Base-by-base conservation (phyloP, 2,113 vertebrate species). In the Phalacrocorax aristotelis region DNA sequence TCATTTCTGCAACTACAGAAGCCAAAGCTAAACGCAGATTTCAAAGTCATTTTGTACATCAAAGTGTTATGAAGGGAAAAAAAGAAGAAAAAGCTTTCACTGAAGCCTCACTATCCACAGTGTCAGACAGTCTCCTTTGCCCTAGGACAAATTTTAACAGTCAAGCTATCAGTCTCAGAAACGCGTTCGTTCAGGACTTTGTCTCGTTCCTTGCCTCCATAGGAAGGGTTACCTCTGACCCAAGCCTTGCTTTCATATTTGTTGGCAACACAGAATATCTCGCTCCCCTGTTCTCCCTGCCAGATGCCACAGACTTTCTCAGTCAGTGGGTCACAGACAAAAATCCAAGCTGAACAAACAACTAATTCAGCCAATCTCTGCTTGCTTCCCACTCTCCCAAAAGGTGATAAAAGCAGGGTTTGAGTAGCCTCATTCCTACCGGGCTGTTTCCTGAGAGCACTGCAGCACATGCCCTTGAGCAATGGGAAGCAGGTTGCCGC, bases 361-460 rank as follows among this genome's bases (percentile, higher is more conserved):
- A 42, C 38, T 32, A 11, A 36, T 58, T 55, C 2, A 2, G 26
- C 11, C 7, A 8, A 40, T 34, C 0, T 0, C n/a, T 55, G 27
- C 44, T 61, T 79, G 34, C 54, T 54, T 60, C 54, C 44, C 19
- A 19, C 57, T 58, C 72, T 62, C 42, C 27, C 9, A 23, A 64
- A 52, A 71, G 30, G 46, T 30, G 48, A 46, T 32, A 57, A 66
- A 19, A 9, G 32, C 20, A 36, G 26, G n/a, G 36, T n/a, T 40
- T 51, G 25, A 87, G 57, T 4, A 58, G 64, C 60, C 51, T 82
- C 40, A 20, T 15, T 42, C 55, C 64, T 36, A 36, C 20, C 38
- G 46, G 36, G 64, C 62, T 34, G n/a, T 46, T 76, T 55, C 15
- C 51, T 10, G 14, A 61, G 49, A 8, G 49, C 49, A 5, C 54